Conservation (phyloP, 1,140 invertebrate genomes). For the Drosophila littoralis region DNA sequence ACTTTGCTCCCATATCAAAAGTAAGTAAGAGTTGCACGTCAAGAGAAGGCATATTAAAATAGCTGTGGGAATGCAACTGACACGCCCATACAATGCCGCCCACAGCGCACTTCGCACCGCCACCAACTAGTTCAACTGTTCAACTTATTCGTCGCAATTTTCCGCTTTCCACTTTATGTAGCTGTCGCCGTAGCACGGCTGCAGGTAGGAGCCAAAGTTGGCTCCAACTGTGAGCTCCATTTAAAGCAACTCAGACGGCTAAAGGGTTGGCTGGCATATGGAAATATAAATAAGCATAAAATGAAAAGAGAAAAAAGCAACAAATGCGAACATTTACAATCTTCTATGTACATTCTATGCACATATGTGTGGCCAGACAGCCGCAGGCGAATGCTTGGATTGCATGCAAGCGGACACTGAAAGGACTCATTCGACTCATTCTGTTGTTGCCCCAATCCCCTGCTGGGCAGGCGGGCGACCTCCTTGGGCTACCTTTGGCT, state of each 20-base stretch:
- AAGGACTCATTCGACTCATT: constrained; percentile 21
- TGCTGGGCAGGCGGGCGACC: neutral
- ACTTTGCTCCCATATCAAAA: constrained; percentile 40
- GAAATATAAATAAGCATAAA: constrained; percentile 25
- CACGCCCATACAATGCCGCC: constrained; percentile 4
- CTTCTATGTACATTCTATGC: constrained; percentile 4
- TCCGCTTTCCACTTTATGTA: constrained; percentile 6
- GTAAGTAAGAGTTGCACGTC: constrained; percentile 30
- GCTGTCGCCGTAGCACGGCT: constrained; percentile 29
- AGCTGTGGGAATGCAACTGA: constrained; percentile 25
- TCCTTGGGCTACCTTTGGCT: constrained; percentile 28
- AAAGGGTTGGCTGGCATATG: constrained; percentile 43
- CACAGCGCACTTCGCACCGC: neutral
- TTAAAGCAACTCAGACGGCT: constrained; percentile 42
- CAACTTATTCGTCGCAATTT: constrained; percentile 12
- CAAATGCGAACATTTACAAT: constrained; percentile 33
- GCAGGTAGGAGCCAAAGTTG: constrained; percentile 18
- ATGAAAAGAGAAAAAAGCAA: constrained; percentile 25
- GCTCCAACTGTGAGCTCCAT: constrained; percentile 27
- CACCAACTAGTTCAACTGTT: constrained; percentile 19
- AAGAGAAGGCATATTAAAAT: constrained; percentile 44
- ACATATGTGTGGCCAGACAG: constrained; percentile 44
- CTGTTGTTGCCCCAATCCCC: neutral
- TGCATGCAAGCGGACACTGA: constrained; percentile 68
- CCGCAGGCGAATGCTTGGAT: constrained; percentile 62